A percentile compares a stretch with the other conserved stretches of the same genome.
These are phyloP conservation scores for Crambe crambe DNA, from an alignment of 37 sponge, comb jelly and placozoan species.

Conservation along the genomic window DNA sequence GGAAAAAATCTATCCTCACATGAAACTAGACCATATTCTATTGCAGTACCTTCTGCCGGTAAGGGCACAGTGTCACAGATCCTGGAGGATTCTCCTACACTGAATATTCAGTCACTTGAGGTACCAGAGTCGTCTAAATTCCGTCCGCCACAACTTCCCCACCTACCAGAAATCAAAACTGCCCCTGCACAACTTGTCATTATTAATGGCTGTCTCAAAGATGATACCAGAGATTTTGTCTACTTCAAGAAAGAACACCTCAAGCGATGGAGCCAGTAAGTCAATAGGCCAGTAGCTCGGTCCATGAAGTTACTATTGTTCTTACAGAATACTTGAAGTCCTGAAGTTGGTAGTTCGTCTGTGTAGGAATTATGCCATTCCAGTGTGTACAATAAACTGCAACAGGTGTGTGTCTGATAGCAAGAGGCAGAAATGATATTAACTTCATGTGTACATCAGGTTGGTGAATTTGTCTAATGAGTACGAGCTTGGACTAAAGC, in stretches of 20 bases:
- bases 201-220: background rate
- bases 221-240: slow-evolving; percentile 24
- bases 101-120: background rate
- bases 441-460: slow-evolving; percentile 7
- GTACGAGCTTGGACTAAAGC: slow-evolving; percentile 66
- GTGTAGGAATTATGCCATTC: slow-evolving; percentile 66
- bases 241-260: slow-evolving; percentile 15
- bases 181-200: background rate
- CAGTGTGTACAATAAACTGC: slow-evolving; percentile 64
- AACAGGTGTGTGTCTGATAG: slow-evolving; percentile 25
- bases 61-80: background rate
- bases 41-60: background rate
- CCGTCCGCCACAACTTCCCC: background rate
- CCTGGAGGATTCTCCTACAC: background rate
- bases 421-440: background rate
- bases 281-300: too few species aligned
- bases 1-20: too few species aligned
- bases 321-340: background rate
- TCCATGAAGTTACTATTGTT: background rate
- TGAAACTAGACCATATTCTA: background rate
- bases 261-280: slow-evolving; percentile 35
- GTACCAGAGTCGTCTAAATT: background rate
- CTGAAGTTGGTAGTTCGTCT: slow-evolving; percentile 59
- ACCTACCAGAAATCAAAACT: background rate
- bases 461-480: slow-evolving; percentile 54